Evolutionary conservation across 2,113 vertebrate genomes (phyloP).

Genomic region (Brachyhypopomus occidentalis): DNA sequence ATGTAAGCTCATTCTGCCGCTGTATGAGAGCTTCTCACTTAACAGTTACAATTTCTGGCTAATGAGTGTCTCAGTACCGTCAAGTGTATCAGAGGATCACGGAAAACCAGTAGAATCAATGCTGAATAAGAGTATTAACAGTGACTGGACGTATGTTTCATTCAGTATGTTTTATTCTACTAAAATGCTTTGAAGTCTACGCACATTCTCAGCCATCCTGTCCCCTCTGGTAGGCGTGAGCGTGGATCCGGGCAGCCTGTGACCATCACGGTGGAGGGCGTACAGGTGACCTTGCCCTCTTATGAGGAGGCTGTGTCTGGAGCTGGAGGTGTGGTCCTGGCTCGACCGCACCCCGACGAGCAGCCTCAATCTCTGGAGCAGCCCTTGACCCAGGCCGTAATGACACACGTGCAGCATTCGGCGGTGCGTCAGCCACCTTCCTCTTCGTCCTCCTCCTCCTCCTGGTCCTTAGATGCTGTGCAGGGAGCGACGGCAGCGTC

Average conservation of each 20-base stretch:
- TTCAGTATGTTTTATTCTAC: background rate
- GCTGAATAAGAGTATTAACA: too few relatives aligned
- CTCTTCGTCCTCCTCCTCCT: constrained; percentile 77
- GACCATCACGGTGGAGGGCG: constrained; percentile 95
- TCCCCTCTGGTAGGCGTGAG: constrained; percentile 79
- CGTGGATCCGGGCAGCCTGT: constrained; percentile 88
- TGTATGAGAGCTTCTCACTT: too few relatives aligned
- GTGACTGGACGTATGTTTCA: too few relatives aligned
- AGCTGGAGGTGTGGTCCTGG: constrained; percentile 61
- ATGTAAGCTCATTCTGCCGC: too few relatives aligned
- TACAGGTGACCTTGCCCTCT: constrained; percentile 92
- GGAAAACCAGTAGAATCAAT: too few relatives aligned
- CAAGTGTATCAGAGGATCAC: too few relatives aligned
- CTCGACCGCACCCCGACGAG: constrained; percentile 58
- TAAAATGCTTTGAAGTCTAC: background rate
- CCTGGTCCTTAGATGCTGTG: constrained; percentile 50
- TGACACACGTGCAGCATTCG: constrained; percentile 58
- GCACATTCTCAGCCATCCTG: background rate
- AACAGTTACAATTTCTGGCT: too few relatives aligned
- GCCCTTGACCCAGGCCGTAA: background rate
- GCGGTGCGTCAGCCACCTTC: constrained; percentile 78
- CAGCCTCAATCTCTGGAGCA: constrained; percentile 71
- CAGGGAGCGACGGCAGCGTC: constrained; percentile 69
- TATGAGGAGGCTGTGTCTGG: constrained; percentile 98
- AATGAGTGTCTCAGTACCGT: too few relatives aligned